These are phyloP conservation scores for Ypsolopha scabrella DNA, from an alignment of 2,888 invertebrate genomes.

Conservation along the genomic window DNA sequence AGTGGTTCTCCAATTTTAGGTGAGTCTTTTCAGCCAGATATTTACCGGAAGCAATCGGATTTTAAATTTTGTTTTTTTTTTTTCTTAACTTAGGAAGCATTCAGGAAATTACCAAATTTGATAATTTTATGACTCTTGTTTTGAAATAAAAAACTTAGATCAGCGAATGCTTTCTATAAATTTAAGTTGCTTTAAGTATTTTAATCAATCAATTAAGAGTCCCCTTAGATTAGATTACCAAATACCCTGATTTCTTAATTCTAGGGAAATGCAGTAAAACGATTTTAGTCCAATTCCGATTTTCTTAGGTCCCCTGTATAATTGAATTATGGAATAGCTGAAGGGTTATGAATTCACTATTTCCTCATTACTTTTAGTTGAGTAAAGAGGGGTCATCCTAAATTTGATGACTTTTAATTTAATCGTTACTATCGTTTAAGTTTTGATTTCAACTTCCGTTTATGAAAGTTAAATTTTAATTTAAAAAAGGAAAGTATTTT, in stretches of 20 bases:
- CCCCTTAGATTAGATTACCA: not conserved
- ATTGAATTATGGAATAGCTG: constrained; percentile 29
- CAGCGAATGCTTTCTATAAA: not conserved
- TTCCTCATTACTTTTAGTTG: constrained; percentile 50
- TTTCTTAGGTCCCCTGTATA: constrained; percentile 21
- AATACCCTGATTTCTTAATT: constrained; percentile 5
- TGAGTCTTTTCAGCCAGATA: constrained; percentile 63
- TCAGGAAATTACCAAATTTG: not conserved
- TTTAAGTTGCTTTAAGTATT: not conserved
- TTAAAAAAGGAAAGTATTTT: too few relatives aligned
- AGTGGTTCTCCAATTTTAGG: constrained; percentile 99
- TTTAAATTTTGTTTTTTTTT: not conserved
- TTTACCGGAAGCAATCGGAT: not conserved
- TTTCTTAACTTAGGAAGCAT: not conserved
- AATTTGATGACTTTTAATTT: not conserved
- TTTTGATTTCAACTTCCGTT: too few relatives aligned
- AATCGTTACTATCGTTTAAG: too few relatives aligned
- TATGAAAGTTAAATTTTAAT: too few relatives aligned
- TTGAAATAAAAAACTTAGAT: not conserved
- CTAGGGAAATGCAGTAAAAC: constrained; percentile 10
- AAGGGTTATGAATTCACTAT: constrained; percentile 61
- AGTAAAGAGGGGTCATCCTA: not conserved
- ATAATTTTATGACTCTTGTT: not conserved
- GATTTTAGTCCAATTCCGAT: constrained; percentile 34
- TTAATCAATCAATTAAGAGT: not conserved